These are phyloP conservation scores for Centruroides sculpturatus DNA, from an alignment of 1,140 invertebrate species.

Conservation along the genomic window DNA sequence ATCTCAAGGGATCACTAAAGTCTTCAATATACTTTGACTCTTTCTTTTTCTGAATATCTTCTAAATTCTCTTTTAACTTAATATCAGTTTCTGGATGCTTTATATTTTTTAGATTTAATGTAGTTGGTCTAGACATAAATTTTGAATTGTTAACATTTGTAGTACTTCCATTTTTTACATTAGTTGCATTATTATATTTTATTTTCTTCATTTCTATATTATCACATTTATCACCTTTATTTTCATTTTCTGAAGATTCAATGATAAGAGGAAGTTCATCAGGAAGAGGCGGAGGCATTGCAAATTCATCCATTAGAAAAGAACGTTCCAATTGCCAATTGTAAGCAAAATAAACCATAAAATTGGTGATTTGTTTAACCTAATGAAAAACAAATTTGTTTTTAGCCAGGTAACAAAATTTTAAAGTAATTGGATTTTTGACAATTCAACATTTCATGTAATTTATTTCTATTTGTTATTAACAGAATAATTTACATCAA, in stretches of 20 bases:
- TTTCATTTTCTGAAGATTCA: no score
- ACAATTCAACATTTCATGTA: no score
- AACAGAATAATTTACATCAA: no score
- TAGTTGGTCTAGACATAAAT: background rate
- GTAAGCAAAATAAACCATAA: slow-evolving; percentile 73
- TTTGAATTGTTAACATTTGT: background rate
- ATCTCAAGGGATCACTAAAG: slow-evolving; percentile 60
- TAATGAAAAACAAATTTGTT: slow-evolving; percentile 15
- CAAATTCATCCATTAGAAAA: slow-evolving; percentile 71
- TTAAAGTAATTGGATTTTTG: no score
- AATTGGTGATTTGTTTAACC: slow-evolving; percentile 65
- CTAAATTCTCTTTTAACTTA: background rate
- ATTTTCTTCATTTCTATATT: no score
- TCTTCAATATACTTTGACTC: slow-evolving; percentile 43
- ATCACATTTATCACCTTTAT: no score
- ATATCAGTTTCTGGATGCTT: background rate
- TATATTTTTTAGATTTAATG: background rate
- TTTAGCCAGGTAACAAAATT: no score
- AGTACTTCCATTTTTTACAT: background rate
- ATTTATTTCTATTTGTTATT: no score
- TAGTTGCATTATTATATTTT: no score
- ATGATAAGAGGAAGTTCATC: background rate
- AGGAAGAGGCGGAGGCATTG: slow-evolving; percentile 34
- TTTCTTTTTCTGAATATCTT: slow-evolving; percentile 34
- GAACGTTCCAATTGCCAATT: slow-evolving; percentile 82